Conservation (phyloP, 2,797 vertebrate genomes). For the Eurystomus glaucurus region DNA sequence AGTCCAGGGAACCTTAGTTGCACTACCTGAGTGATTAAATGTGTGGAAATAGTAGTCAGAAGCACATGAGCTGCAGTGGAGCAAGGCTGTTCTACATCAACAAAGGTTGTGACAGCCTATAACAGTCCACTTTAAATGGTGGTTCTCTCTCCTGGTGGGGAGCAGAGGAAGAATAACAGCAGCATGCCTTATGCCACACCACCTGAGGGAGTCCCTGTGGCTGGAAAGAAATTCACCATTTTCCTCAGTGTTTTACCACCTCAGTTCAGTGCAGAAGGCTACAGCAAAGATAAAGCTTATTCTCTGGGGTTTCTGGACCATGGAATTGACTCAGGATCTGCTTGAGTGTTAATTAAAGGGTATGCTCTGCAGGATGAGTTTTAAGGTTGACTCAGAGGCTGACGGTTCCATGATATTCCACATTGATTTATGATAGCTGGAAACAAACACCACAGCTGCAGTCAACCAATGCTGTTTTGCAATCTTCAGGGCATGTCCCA, state of each 20-base stretch:
- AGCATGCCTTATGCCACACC: not conserved
- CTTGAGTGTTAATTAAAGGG: not conserved
- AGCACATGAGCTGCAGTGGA: not conserved
- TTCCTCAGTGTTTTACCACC: not conserved
- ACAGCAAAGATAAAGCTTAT: not conserved
- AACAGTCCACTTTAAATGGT: not conserved
- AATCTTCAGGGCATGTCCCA: not conserved
- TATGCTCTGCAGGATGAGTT: not conserved
- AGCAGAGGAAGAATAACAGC: not conserved
- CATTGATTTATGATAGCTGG: not conserved
- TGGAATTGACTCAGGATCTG: not conserved
- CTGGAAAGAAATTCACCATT: not conserved
- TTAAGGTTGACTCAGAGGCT: not conserved
- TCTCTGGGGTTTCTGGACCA: not conserved
- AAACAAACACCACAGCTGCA: not conserved
- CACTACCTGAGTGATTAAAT: not conserved
- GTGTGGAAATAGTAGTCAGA: not conserved
- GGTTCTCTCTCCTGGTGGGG: not conserved
- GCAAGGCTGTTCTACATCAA: not conserved
- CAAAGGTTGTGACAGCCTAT: not conserved
- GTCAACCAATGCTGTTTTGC: not conserved
- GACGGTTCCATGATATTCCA: not conserved
- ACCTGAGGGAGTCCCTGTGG: not conserved
- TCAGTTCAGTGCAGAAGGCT: not conserved
- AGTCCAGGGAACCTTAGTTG: not conserved